A percentile compares a stretch with the other conserved stretches of the same genome.
Evolutionary conservation across 2,113 vertebrate genomes (phyloP).

Genomic region (Cygnus buccinator): DNA sequence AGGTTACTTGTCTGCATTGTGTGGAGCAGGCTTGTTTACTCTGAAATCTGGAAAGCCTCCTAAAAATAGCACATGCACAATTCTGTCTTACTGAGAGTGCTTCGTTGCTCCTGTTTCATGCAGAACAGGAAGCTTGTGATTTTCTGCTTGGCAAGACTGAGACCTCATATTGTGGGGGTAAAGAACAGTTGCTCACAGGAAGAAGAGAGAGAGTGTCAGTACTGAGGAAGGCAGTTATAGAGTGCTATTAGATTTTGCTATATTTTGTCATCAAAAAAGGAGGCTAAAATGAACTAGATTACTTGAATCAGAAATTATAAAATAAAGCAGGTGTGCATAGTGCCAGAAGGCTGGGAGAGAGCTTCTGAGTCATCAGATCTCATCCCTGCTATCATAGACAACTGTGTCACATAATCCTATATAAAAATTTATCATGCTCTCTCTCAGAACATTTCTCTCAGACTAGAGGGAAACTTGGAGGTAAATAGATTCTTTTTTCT

Average conservation of each 20-base stretch:
- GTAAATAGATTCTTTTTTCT: neutral
- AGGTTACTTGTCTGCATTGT: neutral
- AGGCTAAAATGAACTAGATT: neutral
- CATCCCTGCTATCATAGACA: neutral
- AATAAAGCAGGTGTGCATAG: neutral
- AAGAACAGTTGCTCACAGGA: neutral
- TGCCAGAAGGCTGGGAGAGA: neutral
- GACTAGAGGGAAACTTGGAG: neutral
- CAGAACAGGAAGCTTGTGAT: neutral
- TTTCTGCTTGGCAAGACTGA: neutral
- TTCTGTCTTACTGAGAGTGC: neutral
- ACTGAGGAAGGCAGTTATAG: neutral
- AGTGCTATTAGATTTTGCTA: neutral
- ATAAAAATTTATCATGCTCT: neutral
- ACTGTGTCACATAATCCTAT: neutral
- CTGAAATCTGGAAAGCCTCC: neutral
- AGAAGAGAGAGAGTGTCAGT: neutral
- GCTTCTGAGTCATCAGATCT: neutral
- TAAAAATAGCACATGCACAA: neutral
- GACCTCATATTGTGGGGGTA: neutral
- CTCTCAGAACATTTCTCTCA: neutral
- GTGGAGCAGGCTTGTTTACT: conserved; percentile 10
- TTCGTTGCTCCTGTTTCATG: neutral
- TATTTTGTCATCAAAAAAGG: neutral
- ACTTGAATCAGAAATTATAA: neutral